Conservation (phyloP, 2,113 vertebrate genomes). For the Seriola dumerili region DNA sequence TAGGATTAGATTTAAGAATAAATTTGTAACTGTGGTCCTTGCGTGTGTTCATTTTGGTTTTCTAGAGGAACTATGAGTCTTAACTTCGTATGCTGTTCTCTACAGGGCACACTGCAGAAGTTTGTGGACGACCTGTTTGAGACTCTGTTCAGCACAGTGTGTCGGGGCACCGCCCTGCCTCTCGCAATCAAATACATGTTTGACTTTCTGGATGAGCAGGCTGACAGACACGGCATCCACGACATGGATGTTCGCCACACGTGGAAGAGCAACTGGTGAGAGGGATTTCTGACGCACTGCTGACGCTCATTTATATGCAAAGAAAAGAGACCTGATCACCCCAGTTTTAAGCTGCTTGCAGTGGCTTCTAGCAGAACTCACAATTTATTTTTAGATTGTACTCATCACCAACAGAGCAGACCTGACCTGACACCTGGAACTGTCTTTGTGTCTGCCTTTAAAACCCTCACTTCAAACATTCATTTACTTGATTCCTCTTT, state of each 20-base stretch:
- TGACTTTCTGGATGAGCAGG: constrained; percentile 96
- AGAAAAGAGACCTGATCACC: not conserved
- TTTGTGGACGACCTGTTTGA: constrained; percentile 98
- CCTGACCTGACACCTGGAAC: no score
- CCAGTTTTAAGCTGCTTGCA: not conserved
- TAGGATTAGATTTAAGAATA: not conserved
- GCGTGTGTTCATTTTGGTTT: not conserved
- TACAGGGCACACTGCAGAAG: constrained; percentile 95
- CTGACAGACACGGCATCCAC: constrained; percentile 92
- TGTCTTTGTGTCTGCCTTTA: no score
- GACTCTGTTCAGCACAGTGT: constrained; percentile 96
- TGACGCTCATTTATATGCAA: not conserved
- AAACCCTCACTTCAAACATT: no score
- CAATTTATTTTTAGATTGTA: not conserved
- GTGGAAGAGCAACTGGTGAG: constrained; percentile 98
- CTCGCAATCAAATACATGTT: constrained; percentile 98
- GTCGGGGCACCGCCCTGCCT: constrained; percentile 93
- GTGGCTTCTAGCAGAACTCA: not conserved
- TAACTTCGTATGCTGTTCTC: not conserved
- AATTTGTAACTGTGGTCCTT: no score
- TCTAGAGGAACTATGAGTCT: not conserved
- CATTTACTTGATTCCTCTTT: not conserved
- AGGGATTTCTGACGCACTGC: not conserved
- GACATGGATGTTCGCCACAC: constrained; percentile 95
- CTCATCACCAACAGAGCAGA: not conserved